Base-by-base conservation (phyloP, 2,113 vertebrate genomes). In the Colossoma macropomum region DNA sequence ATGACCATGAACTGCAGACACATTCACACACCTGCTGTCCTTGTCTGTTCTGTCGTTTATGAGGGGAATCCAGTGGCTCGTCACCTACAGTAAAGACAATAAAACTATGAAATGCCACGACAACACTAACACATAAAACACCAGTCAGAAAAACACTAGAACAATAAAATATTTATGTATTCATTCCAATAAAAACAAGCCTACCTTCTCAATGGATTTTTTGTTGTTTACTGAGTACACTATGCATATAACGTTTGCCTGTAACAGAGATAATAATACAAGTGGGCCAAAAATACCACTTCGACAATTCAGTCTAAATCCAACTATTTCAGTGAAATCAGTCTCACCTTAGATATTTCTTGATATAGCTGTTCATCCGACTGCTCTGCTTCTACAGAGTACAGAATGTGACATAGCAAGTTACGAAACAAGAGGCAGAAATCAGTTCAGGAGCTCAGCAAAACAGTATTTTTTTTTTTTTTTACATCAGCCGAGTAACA, bases 181-280 rank as follows among this genome's bases (percentile, higher is more conserved):
- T 19, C 56, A 25, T 0, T 1, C n/a, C 3, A 52, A 6, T 71
- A 34, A 34, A 32, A 83, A 9, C 15, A n/a, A 10, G 45, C 92
- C 86, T 94, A 98, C 98, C 97, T 97, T 98, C 90, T 99, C 97
- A 84, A 99, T 99, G 52, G 98, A 98, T 91, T 97, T 98, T 93
- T 97, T 99, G 92, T 98, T 99, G 93, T 98, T 99, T 88, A 99
- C 98, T 5, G 98, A 97, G 87, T 98, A 99, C 32, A 99, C 97
- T 92, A 99, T 98, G 91, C 98, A 99, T 90, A 99, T 99, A 77
- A 99, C 98, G 89, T 99, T 99, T 59, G 98, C 98, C 98, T 99
- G 86, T n/a, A n/a, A 92, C 90, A 84, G 75, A 85, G 69, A 77
- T 60, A 6, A 34, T 21, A 70, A 75, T 23, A 71, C 3, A 23